A percentile compares a stretch with the other conserved stretches of the same genome.
Conservation (phyloP, 2,113 vertebrate species). For the Pholis gunnellus region DNA sequence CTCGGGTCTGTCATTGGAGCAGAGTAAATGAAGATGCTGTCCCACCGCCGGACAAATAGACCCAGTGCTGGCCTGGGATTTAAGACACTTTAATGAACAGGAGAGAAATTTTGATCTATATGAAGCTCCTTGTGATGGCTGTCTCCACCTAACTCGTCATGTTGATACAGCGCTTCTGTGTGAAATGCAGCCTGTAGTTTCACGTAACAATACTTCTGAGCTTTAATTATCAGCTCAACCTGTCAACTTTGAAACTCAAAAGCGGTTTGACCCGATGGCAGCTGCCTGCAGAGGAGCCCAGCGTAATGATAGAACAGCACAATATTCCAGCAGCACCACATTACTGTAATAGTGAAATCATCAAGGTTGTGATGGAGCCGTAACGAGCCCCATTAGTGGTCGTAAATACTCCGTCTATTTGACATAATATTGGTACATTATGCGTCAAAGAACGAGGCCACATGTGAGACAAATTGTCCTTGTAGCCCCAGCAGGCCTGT, state of each 20-base stretch:
- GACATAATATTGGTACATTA: not conserved
- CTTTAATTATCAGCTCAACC: slow-evolving; percentile 69
- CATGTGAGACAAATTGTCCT: slow-evolving; percentile 5
- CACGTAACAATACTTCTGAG: slow-evolving; percentile 61
- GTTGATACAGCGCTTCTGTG: slow-evolving; percentile 54
- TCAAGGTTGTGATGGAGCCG: slow-evolving; percentile 1
- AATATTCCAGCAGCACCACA: not conserved
- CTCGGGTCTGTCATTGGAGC: slow-evolving; percentile 53
- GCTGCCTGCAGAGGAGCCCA: slow-evolving; percentile 33
- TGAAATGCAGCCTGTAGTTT: slow-evolving; percentile 55
- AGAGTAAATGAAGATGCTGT: slow-evolving; percentile 45
- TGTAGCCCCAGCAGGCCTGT: slow-evolving; percentile 13
- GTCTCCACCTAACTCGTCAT: slow-evolving; percentile 42
- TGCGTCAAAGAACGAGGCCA: slow-evolving; percentile 7
- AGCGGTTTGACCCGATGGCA: slow-evolving; percentile 57
- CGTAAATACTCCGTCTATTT: slow-evolving; percentile 9
- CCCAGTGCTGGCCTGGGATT: slow-evolving; percentile 9
- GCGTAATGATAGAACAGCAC: slow-evolving; percentile 27
- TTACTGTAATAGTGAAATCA: slow-evolving; percentile 10
- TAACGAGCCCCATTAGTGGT: not conserved
- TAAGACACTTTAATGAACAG: slow-evolving; percentile 58
- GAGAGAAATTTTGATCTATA: slow-evolving; percentile 53
- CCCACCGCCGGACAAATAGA: slow-evolving; percentile 27
- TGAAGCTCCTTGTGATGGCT: slow-evolving; percentile 26
- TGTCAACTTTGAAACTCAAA: slow-evolving; percentile 58